Evolutionary conservation across 2,888 invertebrate species (phyloP), one percentile per base, ranked within the genome.

Genomic region (Pseudococcus viburni): DNA sequence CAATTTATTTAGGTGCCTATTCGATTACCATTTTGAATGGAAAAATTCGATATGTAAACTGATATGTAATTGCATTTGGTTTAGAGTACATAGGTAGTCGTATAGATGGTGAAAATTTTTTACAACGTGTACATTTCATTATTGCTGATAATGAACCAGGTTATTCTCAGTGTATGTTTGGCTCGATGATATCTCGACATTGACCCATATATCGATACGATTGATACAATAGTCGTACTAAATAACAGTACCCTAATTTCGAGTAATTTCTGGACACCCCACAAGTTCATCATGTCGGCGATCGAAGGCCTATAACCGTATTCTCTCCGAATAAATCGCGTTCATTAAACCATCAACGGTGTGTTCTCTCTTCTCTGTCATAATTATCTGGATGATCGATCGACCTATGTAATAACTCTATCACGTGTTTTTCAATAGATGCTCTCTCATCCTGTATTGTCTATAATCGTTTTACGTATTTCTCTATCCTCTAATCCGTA

Each of bases 191-290:
- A 77, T 87, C 48, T 77, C 87, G 87, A 87, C 87, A 87, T 87
- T 87, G 87, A 87, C 87, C 87, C 87, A 87, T 73, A 87, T 87
- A 48, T 77, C 19, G 17, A 26, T 22, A 22, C 9, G 19, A 33
- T 77, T 39, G 77, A 77, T 77, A 39, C 33, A 77, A 64, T 64
- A 64, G 64, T 64, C 64, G 77, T 77, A 77, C 77, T 87, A 87
- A 87, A 87, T 87, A 77, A 68, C 77, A 87, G 51, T 87, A 87
- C 77, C 87, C 87, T 87, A 87, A 87, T 87, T 87, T 86, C 86
- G 33, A 26, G 9, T 85, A 7, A 85, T 17, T 77, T 55, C 64
- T 51, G 42, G 85, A 85, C 85, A 85, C 85, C 85, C 85, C 85
- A 85, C 85, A 85, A 85, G 85, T 85, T 85, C 85, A 85, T 59